phyloP scores from a whole-genome alignment of 2,888 invertebrate species.

The Polyommatus iphigenia region DNA sequence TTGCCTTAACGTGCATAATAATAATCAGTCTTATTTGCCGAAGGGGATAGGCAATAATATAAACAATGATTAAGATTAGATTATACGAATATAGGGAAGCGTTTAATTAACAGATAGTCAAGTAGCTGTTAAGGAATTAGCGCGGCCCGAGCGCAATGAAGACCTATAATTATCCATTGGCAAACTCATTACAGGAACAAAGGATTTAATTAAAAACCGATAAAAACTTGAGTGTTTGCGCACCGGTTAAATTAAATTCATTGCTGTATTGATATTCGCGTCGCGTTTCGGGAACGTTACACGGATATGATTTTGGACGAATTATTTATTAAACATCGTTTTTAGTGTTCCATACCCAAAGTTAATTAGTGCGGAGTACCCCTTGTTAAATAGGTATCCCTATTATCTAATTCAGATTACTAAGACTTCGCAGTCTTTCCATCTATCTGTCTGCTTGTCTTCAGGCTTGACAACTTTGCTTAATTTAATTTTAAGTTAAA shows the following conservation, averaged over 20 bases:
- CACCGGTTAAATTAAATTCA: conserved; percentile 54
- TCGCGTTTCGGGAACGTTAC: conserved; percentile 42
- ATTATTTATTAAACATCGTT: neutral
- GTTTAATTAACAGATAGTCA: conserved; percentile 23
- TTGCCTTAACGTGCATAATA: too few relatives aligned
- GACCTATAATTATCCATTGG: conserved; percentile 26
- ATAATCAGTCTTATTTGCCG: too few relatives aligned
- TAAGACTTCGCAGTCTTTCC: too few relatives aligned
- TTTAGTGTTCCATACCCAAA: too few relatives aligned
- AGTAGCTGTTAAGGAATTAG: conserved; percentile 31
- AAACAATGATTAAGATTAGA: conserved; percentile 6
- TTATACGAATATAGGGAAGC: conserved; percentile 26
- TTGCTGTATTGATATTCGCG: conserved; percentile 52
- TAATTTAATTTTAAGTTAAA: too few relatives aligned
- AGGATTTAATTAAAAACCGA: conserved; percentile 51
- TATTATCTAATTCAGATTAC: too few relatives aligned
- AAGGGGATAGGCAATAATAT: too few relatives aligned
- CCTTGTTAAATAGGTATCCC: too few relatives aligned
- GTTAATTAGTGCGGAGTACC: too few relatives aligned
- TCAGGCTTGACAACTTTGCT: too few relatives aligned
- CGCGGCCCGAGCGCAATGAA: conserved; percentile 9
- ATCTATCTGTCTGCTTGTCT: too few relatives aligned
- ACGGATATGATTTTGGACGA: conserved; percentile 27
- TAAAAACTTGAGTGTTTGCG: conserved; percentile 53
- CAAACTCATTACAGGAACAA: conserved; percentile 39